Percentiles rank a stretch among this genome's conserved stretches.
phyloP scores from a whole-genome alignment of 2,113 vertebrate genomes.

The Oncorhynchus clarkii region DNA sequence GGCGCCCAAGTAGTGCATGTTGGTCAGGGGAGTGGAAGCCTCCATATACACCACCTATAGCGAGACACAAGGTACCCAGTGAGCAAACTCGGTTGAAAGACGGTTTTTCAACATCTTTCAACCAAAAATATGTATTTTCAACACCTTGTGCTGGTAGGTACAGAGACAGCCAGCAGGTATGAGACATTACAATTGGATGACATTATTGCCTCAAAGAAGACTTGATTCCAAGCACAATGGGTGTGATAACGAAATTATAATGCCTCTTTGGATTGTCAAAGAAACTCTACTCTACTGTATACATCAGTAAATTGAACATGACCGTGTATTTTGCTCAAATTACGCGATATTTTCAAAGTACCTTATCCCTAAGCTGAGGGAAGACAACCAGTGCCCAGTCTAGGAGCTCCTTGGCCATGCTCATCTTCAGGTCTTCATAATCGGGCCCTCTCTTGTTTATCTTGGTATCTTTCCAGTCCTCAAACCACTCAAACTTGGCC shows the following conservation, averaged over 20 bases:
- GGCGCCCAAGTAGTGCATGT: constrained; percentile 78
- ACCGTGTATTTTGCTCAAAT: constrained; percentile 1
- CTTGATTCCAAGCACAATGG: background rate
- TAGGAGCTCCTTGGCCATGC: constrained; percentile 68
- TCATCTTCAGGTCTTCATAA: constrained; percentile 70
- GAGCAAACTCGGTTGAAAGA: background rate
- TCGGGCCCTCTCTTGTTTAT: constrained; percentile 68
- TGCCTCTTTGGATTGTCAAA: background rate
- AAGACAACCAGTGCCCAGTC: constrained; percentile 55
- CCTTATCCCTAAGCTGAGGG: background rate
- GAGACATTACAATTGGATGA: background rate
- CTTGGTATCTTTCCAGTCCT: constrained; percentile 68
- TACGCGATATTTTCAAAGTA: background rate
- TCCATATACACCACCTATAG: no score
- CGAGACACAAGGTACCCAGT: constrained; percentile 3
- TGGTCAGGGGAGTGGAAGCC: constrained; percentile 73
- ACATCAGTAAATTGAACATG: constrained; percentile 2
- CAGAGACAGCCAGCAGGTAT: background rate
- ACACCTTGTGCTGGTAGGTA: no score
- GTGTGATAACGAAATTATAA: no score
- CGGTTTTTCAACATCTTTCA: no score
- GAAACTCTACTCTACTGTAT: background rate
- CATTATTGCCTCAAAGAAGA: background rate
- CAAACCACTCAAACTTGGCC: constrained; percentile 79
- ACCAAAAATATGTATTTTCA: no score